Conservation (phyloP, 2,888 invertebrate genomes). For the Amiota minor region DNA sequence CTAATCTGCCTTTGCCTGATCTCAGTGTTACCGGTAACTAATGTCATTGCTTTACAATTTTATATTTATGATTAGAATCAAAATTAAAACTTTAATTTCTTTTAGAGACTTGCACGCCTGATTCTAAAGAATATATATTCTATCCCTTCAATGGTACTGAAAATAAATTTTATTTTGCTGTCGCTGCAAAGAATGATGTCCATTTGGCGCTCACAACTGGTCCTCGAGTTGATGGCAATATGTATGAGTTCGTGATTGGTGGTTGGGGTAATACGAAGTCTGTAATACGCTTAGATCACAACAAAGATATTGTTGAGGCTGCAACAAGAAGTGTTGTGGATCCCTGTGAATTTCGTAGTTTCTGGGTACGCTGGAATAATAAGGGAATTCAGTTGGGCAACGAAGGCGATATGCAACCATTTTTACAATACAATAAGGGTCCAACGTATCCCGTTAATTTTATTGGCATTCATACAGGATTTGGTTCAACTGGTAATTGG, state of each 20-base stretch:
- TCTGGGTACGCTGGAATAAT: slow-evolving; percentile 1
- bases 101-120: slow-evolving; percentile 6
- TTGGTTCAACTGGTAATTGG: slow-evolving; percentile 20
- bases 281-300: background rate
- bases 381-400: background rate
- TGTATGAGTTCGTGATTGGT: slow-evolving; percentile 7
- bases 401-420: background rate
- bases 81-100: background rate
- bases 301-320: background rate
- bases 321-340: background rate
- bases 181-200: slow-evolving; percentile 10
- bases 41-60: background rate
- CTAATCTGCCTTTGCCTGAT: background rate
- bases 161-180: slow-evolving; percentile 4
- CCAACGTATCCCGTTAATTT: background rate
- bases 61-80: background rate
- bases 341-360: slow-evolving; percentile 8
- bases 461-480: slow-evolving; percentile 22
- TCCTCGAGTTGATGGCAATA: background rate
- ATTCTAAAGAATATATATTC: background rate
- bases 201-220: background rate
- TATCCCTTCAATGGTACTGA: slow-evolving; percentile 8
- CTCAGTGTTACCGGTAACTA: background rate
- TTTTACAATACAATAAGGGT: background rate
- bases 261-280: slow-evolving; percentile 7